Percentiles rank a stretch among this genome's conserved stretches.
Conservation (phyloP, 2,888 invertebrate genomes). For the Ctenicera cuprea region DNA sequence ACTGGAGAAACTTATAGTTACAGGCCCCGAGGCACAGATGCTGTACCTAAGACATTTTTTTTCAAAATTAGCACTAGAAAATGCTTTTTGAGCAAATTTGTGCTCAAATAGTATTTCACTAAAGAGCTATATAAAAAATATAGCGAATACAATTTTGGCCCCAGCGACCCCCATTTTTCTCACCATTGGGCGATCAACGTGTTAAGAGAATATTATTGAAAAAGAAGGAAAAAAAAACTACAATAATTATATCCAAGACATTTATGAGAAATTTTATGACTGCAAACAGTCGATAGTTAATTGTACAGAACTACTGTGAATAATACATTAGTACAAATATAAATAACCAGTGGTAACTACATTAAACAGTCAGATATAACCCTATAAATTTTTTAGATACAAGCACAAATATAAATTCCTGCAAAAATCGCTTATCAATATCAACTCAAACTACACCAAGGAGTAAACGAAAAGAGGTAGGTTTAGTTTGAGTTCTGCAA, state of each 20-base stretch:
- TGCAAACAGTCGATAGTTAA: constrained; percentile 34
- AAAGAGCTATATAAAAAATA: too few relatives aligned
- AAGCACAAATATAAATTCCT: constrained; percentile 49
- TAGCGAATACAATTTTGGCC: too few relatives aligned
- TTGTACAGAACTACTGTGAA: constrained; percentile 46
- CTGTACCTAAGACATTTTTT: too few relatives aligned
- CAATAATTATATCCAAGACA: constrained; percentile 38
- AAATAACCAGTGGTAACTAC: constrained; percentile 60
- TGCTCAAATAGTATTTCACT: too few relatives aligned
- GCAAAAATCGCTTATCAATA: constrained; percentile 44
- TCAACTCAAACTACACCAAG: constrained; percentile 47
- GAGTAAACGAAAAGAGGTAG: constrained; percentile 30
- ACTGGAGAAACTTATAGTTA: too few relatives aligned
- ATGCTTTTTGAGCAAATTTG: too few relatives aligned
- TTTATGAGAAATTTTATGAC: constrained; percentile 48
- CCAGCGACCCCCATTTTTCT: too few relatives aligned
- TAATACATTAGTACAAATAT: constrained; percentile 60
- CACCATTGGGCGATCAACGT: too few relatives aligned
- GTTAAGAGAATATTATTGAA: too few relatives aligned
- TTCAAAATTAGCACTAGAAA: too few relatives aligned
- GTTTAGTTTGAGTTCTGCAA: constrained; percentile 3
- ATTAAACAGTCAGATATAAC: constrained; percentile 59
- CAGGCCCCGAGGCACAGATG: too few relatives aligned
- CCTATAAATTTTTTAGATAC: constrained; percentile 48
- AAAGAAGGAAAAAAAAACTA: not conserved